phyloP scores from a whole-genome alignment of 2,888 invertebrate genomes.

The Temnothorax rugatulus region DNA sequence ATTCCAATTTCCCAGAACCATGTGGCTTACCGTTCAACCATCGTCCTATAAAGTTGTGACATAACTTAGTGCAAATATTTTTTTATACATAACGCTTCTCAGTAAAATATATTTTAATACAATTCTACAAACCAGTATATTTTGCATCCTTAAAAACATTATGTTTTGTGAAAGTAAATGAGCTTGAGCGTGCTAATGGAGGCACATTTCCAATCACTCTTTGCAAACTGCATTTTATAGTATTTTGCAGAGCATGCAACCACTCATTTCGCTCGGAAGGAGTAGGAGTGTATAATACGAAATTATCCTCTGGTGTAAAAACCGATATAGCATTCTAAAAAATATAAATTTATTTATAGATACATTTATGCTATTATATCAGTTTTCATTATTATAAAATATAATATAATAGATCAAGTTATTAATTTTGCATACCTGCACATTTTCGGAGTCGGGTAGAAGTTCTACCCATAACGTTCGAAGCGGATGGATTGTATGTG shows the following conservation, averaged over 20 bases:
- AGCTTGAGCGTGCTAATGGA: constrained; percentile 91
- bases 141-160: constrained; percentile 92
- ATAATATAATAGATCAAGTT: background rate
- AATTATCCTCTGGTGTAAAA: constrained; percentile 92
- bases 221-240: constrained; percentile 90
- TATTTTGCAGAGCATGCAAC: constrained; percentile 92
- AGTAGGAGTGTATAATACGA: constrained; percentile 90
- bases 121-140: constrained; percentile 88
- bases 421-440: constrained; percentile 86
- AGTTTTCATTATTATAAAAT: background rate
- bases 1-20: constrained; percentile 93
- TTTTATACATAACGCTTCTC: background rate
- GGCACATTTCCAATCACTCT: constrained; percentile 89
- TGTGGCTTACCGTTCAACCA: constrained; percentile 95
- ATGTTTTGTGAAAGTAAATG: constrained; percentile 91
- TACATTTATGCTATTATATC: background rate
- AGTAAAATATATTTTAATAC: constrained; percentile 30
- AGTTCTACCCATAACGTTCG: constrained; percentile 94
- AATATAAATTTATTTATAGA: constrained; percentile 45
- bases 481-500: constrained; percentile 90
- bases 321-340: constrained; percentile 89
- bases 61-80: background rate
- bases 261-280: constrained; percentile 93
- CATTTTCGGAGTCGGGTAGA: constrained; percentile 89
- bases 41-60: constrained; percentile 86